phyloP scores from a whole-genome alignment of 2,797 vertebrate species.

The Clarias pachynema region DNA sequence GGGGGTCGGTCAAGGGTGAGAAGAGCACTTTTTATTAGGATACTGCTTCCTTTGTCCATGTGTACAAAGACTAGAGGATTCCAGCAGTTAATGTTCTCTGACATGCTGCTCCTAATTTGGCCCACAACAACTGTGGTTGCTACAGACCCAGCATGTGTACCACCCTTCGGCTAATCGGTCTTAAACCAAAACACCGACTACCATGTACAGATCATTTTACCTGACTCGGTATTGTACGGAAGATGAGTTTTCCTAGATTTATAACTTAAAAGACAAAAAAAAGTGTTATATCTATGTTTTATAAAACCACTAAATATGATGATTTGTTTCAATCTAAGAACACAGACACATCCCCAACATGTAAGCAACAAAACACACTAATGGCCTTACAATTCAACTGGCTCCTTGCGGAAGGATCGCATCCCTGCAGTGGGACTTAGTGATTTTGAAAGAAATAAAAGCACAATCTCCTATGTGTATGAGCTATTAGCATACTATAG shows the following conservation, averaged over 20 bases:
- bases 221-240: background rate
- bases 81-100: constrained; percentile 71
- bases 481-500: constrained; percentile 51
- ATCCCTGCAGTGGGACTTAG: constrained; percentile 27
- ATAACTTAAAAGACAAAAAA: background rate
- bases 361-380: background rate
- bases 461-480: constrained; percentile 48
- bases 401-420: constrained; percentile 32
- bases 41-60: constrained; percentile 72
- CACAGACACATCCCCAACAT: background rate
- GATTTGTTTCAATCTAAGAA: background rate
- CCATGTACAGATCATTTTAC: background rate
- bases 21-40: constrained; percentile 68
- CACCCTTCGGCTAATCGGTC: constrained; percentile 33
- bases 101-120: constrained; percentile 71
- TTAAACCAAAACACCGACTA: background rate
- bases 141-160: constrained; percentile 55
- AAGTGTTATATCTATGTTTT: background rate
- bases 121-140: constrained; percentile 57
- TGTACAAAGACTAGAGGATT: constrained; percentile 74
- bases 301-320: background rate
- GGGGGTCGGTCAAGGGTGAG: constrained; percentile 69
- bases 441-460: constrained; percentile 19
- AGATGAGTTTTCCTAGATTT: background rate
- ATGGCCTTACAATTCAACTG: background rate